These are phyloP conservation scores for Zoanthus sociatus DNA, from an alignment of 92 coral and sea anemone genomes.

Conservation along the genomic window DNA sequence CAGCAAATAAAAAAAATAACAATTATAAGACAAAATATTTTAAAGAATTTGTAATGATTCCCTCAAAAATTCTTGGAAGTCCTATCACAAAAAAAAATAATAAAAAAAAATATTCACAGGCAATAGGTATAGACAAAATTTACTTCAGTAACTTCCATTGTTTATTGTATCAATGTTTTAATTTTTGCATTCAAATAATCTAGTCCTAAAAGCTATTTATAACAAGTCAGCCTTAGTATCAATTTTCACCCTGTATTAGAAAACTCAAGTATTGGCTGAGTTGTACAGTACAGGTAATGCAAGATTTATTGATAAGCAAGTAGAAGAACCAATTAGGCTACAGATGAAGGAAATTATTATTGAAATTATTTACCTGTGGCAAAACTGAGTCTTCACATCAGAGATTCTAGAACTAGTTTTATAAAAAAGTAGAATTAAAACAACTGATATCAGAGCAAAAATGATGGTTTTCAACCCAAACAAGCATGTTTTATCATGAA, in stretches of 20 bases:
- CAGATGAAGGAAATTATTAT: constrained; percentile 8
- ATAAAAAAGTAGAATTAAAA: constrained; percentile 18
- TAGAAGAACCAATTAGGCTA: constrained; percentile 3
- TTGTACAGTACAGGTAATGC: constrained; percentile 5
- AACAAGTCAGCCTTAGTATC: constrained; percentile 5
- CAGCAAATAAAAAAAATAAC: constrained; percentile 1
- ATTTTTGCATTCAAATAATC: neutral
- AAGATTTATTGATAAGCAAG: neutral
- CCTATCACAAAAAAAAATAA: neutral
- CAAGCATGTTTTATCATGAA: constrained; percentile 11
- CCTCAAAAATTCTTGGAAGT: neutral
- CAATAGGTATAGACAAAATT: neutral
- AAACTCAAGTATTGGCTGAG: neutral
- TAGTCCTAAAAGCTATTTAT: neutral
- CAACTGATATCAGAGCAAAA: constrained; percentile 1
- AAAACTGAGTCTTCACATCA: constrained; percentile 8
- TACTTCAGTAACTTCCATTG: constrained; percentile 4
- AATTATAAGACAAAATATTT: neutral
- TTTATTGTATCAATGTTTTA: constrained; percentile 1
- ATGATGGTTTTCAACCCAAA: constrained; percentile 3
- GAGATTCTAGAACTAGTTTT: constrained; percentile 18
- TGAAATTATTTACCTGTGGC: constrained; percentile 22
- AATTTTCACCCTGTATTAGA: neutral
- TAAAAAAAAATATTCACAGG: neutral
- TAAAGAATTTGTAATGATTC: neutral